These are phyloP conservation scores for Lepidostoma basale DNA, from an alignment of 1,140 invertebrate species.

Conservation along the genomic window DNA sequence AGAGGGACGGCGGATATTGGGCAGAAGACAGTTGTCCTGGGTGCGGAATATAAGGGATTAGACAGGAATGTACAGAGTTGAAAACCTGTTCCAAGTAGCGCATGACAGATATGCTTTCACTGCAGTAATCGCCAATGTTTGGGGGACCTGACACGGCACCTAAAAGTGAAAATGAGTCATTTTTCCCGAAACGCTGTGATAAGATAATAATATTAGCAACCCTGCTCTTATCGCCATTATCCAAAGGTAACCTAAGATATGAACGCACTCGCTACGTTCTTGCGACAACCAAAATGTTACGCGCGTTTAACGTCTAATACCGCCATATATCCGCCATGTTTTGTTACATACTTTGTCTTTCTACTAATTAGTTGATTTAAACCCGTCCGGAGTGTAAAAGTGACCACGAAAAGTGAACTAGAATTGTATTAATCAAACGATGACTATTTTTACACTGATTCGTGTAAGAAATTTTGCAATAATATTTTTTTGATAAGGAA, in stretches of 20 bases:
- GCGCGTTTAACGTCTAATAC: neutral
- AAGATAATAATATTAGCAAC: too few species aligned
- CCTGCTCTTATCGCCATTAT: conserved; percentile 4
- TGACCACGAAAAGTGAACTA: neutral
- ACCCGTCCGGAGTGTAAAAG: neutral
- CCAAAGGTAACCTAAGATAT: neutral
- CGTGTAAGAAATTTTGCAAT: neutral
- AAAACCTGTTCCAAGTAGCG: too few species aligned
- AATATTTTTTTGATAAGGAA: neutral
- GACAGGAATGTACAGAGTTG: too few species aligned
- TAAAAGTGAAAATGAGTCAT: too few species aligned
- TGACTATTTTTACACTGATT: neutral
- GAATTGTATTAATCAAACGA: neutral
- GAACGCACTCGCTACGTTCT: neutral
- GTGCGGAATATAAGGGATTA: too few species aligned
- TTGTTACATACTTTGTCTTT: neutral
- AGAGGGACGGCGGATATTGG: too few species aligned
- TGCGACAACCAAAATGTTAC: conserved; percentile 7
- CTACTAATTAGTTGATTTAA: neutral
- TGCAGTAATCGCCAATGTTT: too few species aligned
- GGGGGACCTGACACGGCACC: too few species aligned
- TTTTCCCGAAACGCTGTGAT: too few species aligned
- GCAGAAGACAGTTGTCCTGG: too few species aligned
- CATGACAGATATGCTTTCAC: too few species aligned
- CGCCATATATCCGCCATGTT: neutral